These are phyloP conservation scores for Morinoia aosen DNA, from an alignment of 2,888 invertebrate species.

Conservation along the genomic window DNA sequence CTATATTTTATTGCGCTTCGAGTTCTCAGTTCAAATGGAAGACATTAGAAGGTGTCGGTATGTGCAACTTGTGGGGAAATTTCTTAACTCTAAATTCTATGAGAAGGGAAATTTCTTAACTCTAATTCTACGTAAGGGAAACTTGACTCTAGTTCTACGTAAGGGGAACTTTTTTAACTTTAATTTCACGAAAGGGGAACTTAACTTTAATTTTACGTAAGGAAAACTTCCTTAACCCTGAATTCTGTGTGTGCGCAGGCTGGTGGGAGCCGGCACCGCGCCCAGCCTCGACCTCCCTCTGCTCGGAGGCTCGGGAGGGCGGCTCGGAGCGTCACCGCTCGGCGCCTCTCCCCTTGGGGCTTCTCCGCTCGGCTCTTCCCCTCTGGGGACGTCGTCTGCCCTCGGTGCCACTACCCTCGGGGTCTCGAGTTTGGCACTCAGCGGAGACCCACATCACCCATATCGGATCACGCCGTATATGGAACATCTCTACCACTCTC, in stretches of 20 bases:
- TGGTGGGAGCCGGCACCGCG: conserved; percentile 68
- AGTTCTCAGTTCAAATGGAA: too few relatives aligned
- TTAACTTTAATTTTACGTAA: too few relatives aligned
- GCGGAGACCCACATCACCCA: conserved; percentile 76
- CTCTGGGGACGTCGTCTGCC: conserved; percentile 71
- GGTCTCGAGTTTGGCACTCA: conserved; percentile 69
- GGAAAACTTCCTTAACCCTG: neutral
- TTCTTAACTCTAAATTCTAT: too few relatives aligned
- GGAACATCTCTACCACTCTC: conserved; percentile 83
- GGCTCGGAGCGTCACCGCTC: conserved; percentile 70
- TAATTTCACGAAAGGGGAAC: too few relatives aligned
- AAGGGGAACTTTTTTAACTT: too few relatives aligned
- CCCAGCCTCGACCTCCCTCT: conserved; percentile 71
- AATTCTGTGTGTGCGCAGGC: conserved; percentile 57
- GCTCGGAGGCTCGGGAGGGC: conserved; percentile 70
- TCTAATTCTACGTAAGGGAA: too few relatives aligned
- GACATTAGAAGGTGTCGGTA: neutral
- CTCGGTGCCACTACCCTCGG: conserved; percentile 74
- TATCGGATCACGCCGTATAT: conserved; percentile 80
- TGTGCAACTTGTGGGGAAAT: neutral
- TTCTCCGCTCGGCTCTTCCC: conserved; percentile 68
- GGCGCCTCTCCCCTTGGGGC: conserved; percentile 74
- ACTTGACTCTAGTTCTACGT: too few relatives aligned
- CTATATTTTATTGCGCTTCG: neutral
- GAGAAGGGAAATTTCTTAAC: too few relatives aligned